Base-by-base conservation (phyloP, 35 echinoderm and acorn worm genomes). In the Acanthaster planci region DNA sequence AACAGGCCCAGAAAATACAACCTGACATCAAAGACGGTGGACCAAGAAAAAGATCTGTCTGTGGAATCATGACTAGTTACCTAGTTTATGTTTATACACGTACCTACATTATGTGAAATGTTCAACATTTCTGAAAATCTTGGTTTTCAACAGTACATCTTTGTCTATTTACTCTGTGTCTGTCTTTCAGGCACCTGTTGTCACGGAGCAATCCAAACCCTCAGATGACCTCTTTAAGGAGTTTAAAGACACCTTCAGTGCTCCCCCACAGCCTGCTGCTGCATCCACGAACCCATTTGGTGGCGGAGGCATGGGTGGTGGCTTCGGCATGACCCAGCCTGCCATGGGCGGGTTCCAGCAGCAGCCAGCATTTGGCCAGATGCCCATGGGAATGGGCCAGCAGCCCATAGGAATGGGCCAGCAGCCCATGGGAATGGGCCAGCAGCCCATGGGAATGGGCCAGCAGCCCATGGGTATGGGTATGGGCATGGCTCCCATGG, bases 181-280 rank as follows among this genome's bases (percentile, higher is more conserved):
- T 53, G 50, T 38, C 9, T 76, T 40, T 18, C 29, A 51, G 68
- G 18, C n/a, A 76, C 38, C 9, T 40, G 47, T 50, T 64, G n/a
- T 36, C 86, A 76, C 27, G 32, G 36, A 51, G 72, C 82, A 86
- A 57, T 52, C 57, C 78, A 77, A 84, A 89, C 40, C 89, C 31
- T 95, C 93, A 40, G 85, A 84, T 42, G 93, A 95, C 76, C 85
- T 95, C 38, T 95, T 95, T 39, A 87, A 79, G 35, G 93, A 95
- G 56, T 95, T 95, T 51, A 90, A 84, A 1, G 88, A 95, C 75
- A 91, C 93, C 29, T 85, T 95, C 72, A 84, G 37, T 32, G 76
- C 89, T 5, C 88, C 85, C 17, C 52, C 68, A 36, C 77, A 84
- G 23, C 84, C 83, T 9, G 55, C 80, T 27, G 57, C 57, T 16